Base-by-base conservation (phyloP, 2,888 invertebrate species). In the Lasioglossum malachurum region DNA sequence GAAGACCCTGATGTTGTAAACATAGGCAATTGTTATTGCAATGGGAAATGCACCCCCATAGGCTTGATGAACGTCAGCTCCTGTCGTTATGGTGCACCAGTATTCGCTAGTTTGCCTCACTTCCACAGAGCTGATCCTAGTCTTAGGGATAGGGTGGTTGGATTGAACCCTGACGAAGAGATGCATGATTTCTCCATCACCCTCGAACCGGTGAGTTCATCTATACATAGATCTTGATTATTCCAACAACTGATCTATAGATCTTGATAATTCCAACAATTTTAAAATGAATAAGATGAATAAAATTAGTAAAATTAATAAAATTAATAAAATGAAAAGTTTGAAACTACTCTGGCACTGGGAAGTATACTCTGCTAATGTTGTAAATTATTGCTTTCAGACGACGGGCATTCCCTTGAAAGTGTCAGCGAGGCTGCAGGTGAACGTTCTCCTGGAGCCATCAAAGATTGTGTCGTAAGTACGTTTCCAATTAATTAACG, bases 51-150 rank as follows among this genome's bases (percentile, higher is more conserved):
- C 93, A 96, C 96, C 27, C 98, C 98, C 86, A 96, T 97, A 2
- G 98, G 98, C 0, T 96, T 97, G 46, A 96, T 98, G 95, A 98
- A 98, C 95, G 96, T 98, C n/a, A 97, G 98, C 0, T 96, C 97
- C 0, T 98, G 98, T 91, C 96, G 98, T 78, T 97, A 96, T 93
- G 98, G 97, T 10, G 97, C 98, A 0, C 98, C 99, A 0, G 97
- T 97, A 0, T 98, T 98, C 94, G 96, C 98, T 89, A 98, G 98
- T 0, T 96, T 98, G 90, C 99, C 99, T 0, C 98, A 98, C 95
- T 98, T 98, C 95, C 96, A 97, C 93, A 96, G 97, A 91, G 98
- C 97, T 0, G 98, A 98, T 95, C 96, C 97, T 0, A 96, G 95
- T 86, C 97, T 98, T 86, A 89, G 96, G 19, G 95, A 97, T 23